Conservation (phyloP, 2,113 vertebrate genomes). For the Pelobates fuscus region DNA sequence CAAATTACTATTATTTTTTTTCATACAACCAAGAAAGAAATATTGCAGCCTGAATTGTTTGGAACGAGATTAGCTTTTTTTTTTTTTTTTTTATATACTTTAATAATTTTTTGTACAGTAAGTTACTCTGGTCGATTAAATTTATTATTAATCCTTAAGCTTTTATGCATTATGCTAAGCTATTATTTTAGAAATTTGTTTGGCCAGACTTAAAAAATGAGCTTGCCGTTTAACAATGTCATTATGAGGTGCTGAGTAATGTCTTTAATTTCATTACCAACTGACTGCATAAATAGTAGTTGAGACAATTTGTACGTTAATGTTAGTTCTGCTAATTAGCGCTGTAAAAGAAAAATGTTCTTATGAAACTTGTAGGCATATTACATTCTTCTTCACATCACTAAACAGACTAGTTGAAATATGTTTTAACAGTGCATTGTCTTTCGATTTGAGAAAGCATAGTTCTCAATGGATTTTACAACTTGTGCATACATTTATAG, state of each 20-base stretch:
- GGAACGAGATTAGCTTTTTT: constrained; percentile 7
- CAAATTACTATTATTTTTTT: too few species aligned
- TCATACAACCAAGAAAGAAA: not conserved
- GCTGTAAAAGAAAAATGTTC: not conserved
- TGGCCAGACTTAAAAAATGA: constrained; percentile 26
- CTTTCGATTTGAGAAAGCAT: too few species aligned
- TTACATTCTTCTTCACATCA: too few species aligned
- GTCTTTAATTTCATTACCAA: constrained; percentile 36
- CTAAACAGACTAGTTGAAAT: too few species aligned
- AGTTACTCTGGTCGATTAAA: constrained; percentile 33
- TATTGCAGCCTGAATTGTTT: not conserved
- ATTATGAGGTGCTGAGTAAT: constrained; percentile 43
- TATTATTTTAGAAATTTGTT: constrained; percentile 28
- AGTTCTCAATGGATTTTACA: too few species aligned
- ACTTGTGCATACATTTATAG: too few species aligned
- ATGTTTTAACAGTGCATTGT: too few species aligned
- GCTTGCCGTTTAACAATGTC: constrained; percentile 31
- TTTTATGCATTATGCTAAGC: constrained; percentile 22
- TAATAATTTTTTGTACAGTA: constrained; percentile 13
- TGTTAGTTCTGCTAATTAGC: constrained; percentile 34
- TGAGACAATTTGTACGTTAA: constrained; percentile 7
- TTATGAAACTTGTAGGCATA: too few species aligned
- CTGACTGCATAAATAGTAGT: constrained; percentile 34
- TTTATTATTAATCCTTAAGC: constrained; percentile 31
- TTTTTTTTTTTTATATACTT: constrained; percentile 27